Conservation (phyloP, 2,888 invertebrate genomes). For the Pelosia muscerda region DNA sequence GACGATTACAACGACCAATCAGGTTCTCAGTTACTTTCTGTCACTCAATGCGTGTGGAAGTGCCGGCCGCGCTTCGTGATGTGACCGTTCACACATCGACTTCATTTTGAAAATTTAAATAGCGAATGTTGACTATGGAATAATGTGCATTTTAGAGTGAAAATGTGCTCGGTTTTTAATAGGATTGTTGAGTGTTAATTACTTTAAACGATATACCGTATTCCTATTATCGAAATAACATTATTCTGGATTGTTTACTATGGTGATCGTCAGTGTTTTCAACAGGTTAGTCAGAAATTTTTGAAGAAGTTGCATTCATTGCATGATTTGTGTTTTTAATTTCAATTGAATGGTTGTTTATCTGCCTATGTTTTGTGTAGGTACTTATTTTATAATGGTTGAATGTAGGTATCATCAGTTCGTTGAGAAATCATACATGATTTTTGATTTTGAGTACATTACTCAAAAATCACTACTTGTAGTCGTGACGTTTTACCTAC, state of each 20-base stretch:
- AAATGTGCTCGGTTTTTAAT: conserved; percentile 71
- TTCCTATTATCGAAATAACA: conserved; percentile 55
- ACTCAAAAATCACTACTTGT: too few relatives aligned
- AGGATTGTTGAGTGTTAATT: conserved; percentile 64
- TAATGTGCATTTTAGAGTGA: conserved; percentile 74
- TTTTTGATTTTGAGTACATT: too few relatives aligned
- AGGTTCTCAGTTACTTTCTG: conserved; percentile 70
- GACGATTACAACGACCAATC: conserved; percentile 58
- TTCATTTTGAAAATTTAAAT: conserved; percentile 46
- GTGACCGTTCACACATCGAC: conserved; percentile 62
- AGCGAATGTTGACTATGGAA: conserved; percentile 63
- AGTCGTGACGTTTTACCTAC: too few relatives aligned
- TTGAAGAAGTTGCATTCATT: conserved; percentile 1
- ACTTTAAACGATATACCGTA: conserved; percentile 57
- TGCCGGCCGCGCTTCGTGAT: conserved; percentile 60
- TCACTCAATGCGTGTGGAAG: conserved; percentile 58
- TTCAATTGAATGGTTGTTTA: conserved; percentile 5
- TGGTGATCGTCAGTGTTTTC: conserved; percentile 85
- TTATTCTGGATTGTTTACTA: conserved; percentile 79
- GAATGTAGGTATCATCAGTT: neutral
- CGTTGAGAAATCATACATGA: too few relatives aligned
- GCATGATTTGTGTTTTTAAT: conserved; percentile 20
- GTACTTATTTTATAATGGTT: neutral
- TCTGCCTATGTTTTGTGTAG: conserved; percentile 6
- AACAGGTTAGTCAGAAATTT: conserved; percentile 74